Evolutionary conservation across 2,797 vertebrate species (phyloP), one percentile per base, ranked within the genome.

Genomic region (Sebastes kiyomatsui): DNA sequence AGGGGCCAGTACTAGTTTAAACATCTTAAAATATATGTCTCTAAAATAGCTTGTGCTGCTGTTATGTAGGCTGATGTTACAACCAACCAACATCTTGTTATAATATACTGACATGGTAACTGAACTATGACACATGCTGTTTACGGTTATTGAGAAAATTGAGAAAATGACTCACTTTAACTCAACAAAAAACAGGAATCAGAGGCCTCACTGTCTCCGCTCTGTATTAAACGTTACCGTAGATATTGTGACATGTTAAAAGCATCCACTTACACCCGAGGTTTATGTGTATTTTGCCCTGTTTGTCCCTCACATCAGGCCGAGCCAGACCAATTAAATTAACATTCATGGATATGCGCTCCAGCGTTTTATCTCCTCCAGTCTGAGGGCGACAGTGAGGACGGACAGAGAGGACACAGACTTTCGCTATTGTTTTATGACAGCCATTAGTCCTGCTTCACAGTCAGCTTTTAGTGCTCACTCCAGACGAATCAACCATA

Each of bases 351-450:
- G 84, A 83, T 80, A 89, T 90, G 79, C 69, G 77, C 80, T 77
- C 30, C 20, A 80, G 75, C 71, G 13, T 89, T 89, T 87, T 85
- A 88, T 92, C 90, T 91, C 80, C 72, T 79, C 64, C 65, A 64
- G 79, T 84, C 72, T 30, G 62, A 79, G 86, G 77, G 52, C 27
- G 59, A 72, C 84, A 35, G 72, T 32, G 81, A 85, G 89, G 83
- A 81, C 67, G 33, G 77, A 85, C 77, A 66, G 79, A 79, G 88
- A 89, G 90, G 91, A 93, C 93, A 77, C 74, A 74, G 88, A 86
- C 62, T 72, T 66, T 49, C 38, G n/a, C 71, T 73, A 22, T 77
- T 87, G 79, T 89, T 93, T 93, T 92, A 94, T 92, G 82, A 76
- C 75, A 70, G 81, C 74, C 83, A 92, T 93, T 92, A 92, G 88